phyloP scores from a whole-genome alignment of 2,888 invertebrate species.

The Dyspetes luteomarginatus region DNA sequence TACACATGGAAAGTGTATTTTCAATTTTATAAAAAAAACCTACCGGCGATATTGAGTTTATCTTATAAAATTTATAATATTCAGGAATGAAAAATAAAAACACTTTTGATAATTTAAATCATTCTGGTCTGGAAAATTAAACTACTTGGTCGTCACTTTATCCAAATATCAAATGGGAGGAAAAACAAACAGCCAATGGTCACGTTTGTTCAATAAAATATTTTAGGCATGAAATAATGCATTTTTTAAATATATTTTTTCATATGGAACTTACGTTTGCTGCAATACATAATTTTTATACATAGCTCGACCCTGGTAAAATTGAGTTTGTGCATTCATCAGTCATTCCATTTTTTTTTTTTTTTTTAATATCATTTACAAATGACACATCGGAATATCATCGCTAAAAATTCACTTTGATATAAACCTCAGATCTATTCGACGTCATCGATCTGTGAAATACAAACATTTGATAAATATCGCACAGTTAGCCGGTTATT shows the following conservation, averaged over 20 bases:
- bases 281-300: conserved; percentile 13
- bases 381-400: conserved; percentile 4
- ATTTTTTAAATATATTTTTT: not conserved
- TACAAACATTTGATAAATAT: conserved; percentile 35
- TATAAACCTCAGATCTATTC: conserved; percentile 12
- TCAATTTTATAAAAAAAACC: no score
- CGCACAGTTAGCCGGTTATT: conserved; percentile 47
- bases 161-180: not conserved
- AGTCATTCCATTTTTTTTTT: conserved; percentile 12
- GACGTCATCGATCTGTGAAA: conserved; percentile 25
- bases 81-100: no score
- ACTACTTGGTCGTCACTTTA: not conserved
- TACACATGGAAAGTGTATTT: no score
- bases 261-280: not conserved
- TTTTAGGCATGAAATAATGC: conserved; percentile 8
- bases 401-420: not conserved
- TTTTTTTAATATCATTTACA: conserved; percentile 34
- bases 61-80: no score
- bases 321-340: not conserved
- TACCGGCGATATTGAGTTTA: no score
- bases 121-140: not conserved
- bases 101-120: no score
- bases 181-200: not conserved
- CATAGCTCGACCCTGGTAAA: not conserved
- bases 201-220: not conserved